Base-by-base conservation (phyloP, 2,888 invertebrate species). In the Cataglyphis livida region DNA sequence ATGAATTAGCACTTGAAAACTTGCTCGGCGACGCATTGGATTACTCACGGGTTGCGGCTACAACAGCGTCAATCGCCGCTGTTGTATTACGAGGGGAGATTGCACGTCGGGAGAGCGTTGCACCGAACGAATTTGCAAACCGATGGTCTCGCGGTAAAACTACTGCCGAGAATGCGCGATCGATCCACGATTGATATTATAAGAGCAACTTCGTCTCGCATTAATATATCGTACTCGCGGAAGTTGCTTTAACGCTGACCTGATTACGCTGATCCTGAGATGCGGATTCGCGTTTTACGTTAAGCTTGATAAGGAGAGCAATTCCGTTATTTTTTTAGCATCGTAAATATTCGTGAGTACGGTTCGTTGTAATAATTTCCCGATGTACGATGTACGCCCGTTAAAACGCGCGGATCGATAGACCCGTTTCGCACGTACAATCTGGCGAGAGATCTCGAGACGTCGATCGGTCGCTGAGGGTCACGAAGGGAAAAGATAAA, bases 1-100 rank as follows among this genome's bases (percentile, higher is more conserved):
- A 91, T 90, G 91, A 93, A 93, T 92, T 92, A 92, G 81, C 91
- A 86, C 86, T 88, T 82, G 84, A 87, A 51, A 70, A 83, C 70
- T 75, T 65, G 71, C 81, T 81, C 84, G 85, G 86, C 90, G 87
- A 89, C 81, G 88, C 85, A 85, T 90, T 87, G 83, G 78, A 76
- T 90, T 90, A 90, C 89, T 41, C 73, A 73, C 65, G 73, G 81
- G 57, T 61, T 65, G 70, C 79, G 70, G 38, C 59, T 28, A 66
- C 75, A 48, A 62, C 83, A 28, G 84, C 88, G 87, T 89, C 86
- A 89, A 89, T 89, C 85, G 89, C 84, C 82, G 64, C 83, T 85
- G 85, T 85, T 89, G 85, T 86, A 76, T 85, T 74, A 54, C 51
- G 84, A 66, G 85, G 83, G 70, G 21, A 21, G 21, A 21, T 21